Base-by-base conservation (phyloP, 2,797 vertebrate species). In the Schizopygopsis pylzovi region DNA sequence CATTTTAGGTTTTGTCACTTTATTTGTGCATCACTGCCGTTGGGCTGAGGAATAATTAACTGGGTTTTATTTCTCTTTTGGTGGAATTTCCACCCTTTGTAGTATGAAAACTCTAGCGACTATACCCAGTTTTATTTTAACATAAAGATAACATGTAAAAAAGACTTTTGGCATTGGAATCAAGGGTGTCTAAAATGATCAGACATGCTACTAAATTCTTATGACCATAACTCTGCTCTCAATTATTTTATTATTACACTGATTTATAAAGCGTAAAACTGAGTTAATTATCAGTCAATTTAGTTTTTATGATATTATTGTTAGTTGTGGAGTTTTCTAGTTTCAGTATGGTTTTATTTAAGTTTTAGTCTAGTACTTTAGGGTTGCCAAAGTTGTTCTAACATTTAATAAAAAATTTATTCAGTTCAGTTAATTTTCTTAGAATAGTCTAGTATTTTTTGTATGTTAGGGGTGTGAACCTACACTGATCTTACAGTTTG, bases 1-100 rank as follows among this genome's bases (percentile, higher is more conserved):
- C 52, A 85, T 90, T 85, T 88, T 47, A 87, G 88, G 88, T 90
- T 92, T 93, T 92, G 91, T 92, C 90, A 91, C 88, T 88, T 91
- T 87, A 37, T 33, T 83, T 83, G 67, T 79, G 87, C 75, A 86
- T 90, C 88, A 91, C 83, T 91, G 89, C 84, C 43, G 84, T 82
- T 78, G 86, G 87, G 85, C 86, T 79, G 43, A 59, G 89, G 89
- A 88, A 84, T 88, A 90, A 93, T 92, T 90, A 89, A 81, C 88
- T 87, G 75, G 85, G 67, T 87, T 87, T 71, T 71, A 61, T 85
- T 33, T 79, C 3, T 67, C 16, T 75, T 54, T 81, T 54, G 28
- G 28, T 71, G 39, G 80, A 81, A 77, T 59, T 76, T 81, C 18
- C 83, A 78, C 47, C n/a, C 37, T 78, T 68, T 84, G 63, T 56